Percentiles rank a stretch among this genome's conserved stretches.
Conservation (phyloP, 30 jellyfish, hydroid and myxozoan species). For the Aurelia aurita complex sp. Pacific region DNA sequence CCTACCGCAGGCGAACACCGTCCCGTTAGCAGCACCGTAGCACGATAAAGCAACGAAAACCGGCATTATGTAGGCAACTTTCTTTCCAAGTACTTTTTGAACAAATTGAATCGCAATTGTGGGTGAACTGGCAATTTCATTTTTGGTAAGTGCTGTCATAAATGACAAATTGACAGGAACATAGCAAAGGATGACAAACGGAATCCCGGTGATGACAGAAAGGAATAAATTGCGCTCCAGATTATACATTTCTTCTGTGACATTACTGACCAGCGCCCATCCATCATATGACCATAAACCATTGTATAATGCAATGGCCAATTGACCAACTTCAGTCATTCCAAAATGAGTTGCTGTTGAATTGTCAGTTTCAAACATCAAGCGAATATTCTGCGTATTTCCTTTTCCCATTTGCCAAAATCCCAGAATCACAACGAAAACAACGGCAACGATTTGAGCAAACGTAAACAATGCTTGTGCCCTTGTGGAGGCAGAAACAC, state of each 20-base stretch:
- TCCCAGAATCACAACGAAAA: constrained; percentile 61
- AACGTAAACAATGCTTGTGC: constrained; percentile 64
- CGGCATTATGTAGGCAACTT: constrained; percentile 66
- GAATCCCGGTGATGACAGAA: constrained; percentile 65
- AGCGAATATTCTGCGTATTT: constrained; percentile 31
- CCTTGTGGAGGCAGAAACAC: constrained; percentile 64
- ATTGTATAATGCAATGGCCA: constrained; percentile 56
- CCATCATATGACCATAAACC: constrained; percentile 83
- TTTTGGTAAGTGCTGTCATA: constrained; percentile 45
- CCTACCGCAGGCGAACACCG: constrained; percentile 75
- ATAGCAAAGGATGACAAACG: constrained; percentile 67
- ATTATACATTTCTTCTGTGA: constrained; percentile 73
- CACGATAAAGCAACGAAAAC: constrained; percentile 72
- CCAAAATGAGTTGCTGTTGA: constrained; percentile 11
- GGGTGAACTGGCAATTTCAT: constrained; percentile 35
- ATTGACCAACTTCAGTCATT: constrained; percentile 19
- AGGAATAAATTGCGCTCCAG: constrained; percentile 68
- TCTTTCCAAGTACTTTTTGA: constrained; percentile 46
- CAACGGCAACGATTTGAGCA: constrained; percentile 66
- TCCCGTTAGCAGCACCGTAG: constrained; percentile 72
- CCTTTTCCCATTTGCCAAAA: constrained; percentile 71
- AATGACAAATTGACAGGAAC: constrained; percentile 46
- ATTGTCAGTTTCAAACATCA: constrained; percentile 33
- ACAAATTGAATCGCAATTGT: constrained; percentile 71
- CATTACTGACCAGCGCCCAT: constrained; percentile 67